Base-by-base conservation (phyloP, 2,888 invertebrate genomes). In the Harpalus rubripes region DNA sequence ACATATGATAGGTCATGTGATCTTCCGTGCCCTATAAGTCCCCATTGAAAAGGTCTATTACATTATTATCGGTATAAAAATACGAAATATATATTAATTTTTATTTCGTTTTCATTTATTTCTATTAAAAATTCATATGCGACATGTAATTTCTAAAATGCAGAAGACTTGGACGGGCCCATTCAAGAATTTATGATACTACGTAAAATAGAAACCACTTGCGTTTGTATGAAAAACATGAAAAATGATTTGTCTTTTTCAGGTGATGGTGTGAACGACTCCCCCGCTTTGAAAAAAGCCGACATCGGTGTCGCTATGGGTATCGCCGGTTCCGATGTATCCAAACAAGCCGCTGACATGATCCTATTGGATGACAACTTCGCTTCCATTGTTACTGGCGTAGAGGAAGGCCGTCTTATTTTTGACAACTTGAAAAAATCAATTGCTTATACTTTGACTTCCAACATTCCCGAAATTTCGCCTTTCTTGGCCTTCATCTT, bases 341-440 rank as follows among this genome's bases (percentile, higher is more conserved):
- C 98, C 85, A 98, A 98, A 91, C 99, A 99, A 94, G 99, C 99
- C 80, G 99, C 99, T 88, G 99, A 99, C 94, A 99, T 99, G 99
- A 99, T 99, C 91, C 93, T 99, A 89, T 94, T 99, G 87, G 99
- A 99, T 91, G 99, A 99, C 92, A 99, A 99, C 93, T 99, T 99
- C 92, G 98, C 99, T 44, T 99, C 99, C 74, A 99, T 99, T 92
- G 99, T 99, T 39, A 98, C 97, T 86, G 98, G 97, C 85, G 97
- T 98, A 39, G 98, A 98, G 91, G 98, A 98, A 91, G 98, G 98
- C 87, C 96, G 98, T 79, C 92, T 99, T 88, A 98, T 99, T 92
- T 99, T 98, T 93, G 98, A 99, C 93, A 99, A 99, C 92, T 93
- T 99, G 92, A 99, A 99, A 93, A 99, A 99, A 92, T 98, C 98